Base-by-base conservation (phyloP, 2,888 invertebrate genomes). In the Exephanes ischioxanthus region DNA sequence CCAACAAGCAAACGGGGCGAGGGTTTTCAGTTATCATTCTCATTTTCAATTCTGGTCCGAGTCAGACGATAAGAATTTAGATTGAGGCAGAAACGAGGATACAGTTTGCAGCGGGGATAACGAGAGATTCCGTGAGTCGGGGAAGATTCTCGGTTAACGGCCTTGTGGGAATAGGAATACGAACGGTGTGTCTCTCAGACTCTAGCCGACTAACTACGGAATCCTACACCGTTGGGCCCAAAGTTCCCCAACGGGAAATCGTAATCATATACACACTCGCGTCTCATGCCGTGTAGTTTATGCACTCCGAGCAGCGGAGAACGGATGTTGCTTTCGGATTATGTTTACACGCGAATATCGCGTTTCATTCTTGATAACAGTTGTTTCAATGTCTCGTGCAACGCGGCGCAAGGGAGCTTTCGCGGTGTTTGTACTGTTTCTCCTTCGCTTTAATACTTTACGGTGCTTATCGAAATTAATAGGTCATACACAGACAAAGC, bases 71-170 rank as follows among this genome's bases (percentile, higher is more conserved):
- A 72, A 77, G 63, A 77, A 80, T 79, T 75, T 14, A 26, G 79
- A 70, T 77, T 68, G 72, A 72, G 76, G 58, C 48, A 26, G 80
- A 72, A 77, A 84, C 77, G 71, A 80, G 67, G 67, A 72, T 41
- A 72, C n/a, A 51, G 58, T 80, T 76, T 61, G 67, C 22, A 37
- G 66, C 37, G 30, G 9, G 48, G 76, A 83, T 83, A 79, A 79
- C 78, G 68, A 83, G 68, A 83, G 58, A 79, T 80, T 66, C 72
- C 66, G 55, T 55, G 73, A 72, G 68, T 53, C 68, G 68, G 26
- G 48, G 61, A 63, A 66, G 41, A 68, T 77, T 84, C 77, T 51
- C 61, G 61, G 77, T 58, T 68, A 68, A 45, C 70, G 45, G 61
- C 53, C 72, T 78, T 66, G 55, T 45, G 81, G 55, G 61, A 78